Base-by-base conservation (phyloP, 1,140 invertebrate species). In the Anastatus disparis region DNA sequence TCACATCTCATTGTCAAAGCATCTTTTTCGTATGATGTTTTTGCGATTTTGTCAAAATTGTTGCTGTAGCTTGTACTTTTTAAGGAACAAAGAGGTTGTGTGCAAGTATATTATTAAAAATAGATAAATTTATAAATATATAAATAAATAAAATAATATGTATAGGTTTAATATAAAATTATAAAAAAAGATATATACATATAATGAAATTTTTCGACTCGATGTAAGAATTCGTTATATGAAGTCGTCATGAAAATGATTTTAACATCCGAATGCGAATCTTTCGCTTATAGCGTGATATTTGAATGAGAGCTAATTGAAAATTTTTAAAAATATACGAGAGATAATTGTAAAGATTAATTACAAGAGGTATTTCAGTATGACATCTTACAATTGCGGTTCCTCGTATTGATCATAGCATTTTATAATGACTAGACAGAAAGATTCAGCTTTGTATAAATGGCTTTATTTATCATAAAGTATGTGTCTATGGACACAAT, bases 51-150 rank as follows among this genome's bases (percentile, higher is more conserved):
- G 70, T 77, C 71, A 63, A 76, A 75, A 72, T 73, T 72, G 76
- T 78, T 74, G 71, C 71, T 67, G 55, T 71, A 62, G 58, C 66
- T 73, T 76, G 75, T 62, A 70, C 67, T 77, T 73, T 72, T 20
- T 77, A 80, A 75, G 68, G 67, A 79, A 78, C 71, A 77, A 75
- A 75, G 74, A 70, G 78, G 77, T 81, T 83, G 78, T 82, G 79
- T 81, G 75, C 75, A 76, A 65, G 68, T 72, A 74, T 74, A 61
- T 72, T 74, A 72, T 70, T 44, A 67, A 72, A 66, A 17, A 62
- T 70, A 62, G 53, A 53, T 58, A 63, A 68, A 63, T 59, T 66
- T 67, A 72, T 70, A 70, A 63, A 71, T 74, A 73, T 63, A 71
- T 67, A 70, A 72, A 73, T 35, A 66, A 58, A 56, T n/a, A n/a